A percentile compares a stretch with the other conserved stretches of the same genome.
Evolutionary conservation across 2,113 vertebrate species (phyloP).

Genomic region (Apaloderma vittatum): DNA sequence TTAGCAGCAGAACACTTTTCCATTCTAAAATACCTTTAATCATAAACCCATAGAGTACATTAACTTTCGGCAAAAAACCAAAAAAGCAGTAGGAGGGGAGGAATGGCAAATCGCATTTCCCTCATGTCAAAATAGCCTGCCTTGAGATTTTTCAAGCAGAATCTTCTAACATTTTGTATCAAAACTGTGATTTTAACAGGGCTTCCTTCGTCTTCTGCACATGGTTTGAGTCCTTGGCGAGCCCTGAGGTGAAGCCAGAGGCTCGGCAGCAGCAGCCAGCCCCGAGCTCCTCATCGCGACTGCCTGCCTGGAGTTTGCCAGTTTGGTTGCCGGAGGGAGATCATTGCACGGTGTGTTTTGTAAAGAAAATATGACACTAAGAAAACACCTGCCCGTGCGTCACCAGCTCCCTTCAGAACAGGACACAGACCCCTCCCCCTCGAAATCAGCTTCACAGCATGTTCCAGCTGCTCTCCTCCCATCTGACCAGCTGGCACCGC

Average conservation of each 20-base stretch:
- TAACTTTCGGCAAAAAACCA: not conserved
- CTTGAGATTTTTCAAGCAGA: not conserved
- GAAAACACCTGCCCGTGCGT: constrained; percentile 45
- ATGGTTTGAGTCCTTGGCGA: not conserved
- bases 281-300: not conserved
- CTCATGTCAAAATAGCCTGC: not conserved
- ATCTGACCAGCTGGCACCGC: not conserved
- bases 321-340: constrained; percentile 2
- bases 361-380: constrained; percentile 67
- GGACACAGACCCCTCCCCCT: not conserved
- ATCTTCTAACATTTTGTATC: not conserved
- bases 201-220: not conserved
- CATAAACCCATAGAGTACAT: not conserved
- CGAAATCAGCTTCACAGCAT: not conserved
- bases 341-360: not conserved
- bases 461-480: constrained; percentile 13
- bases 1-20: not conserved
- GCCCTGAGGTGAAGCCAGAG: not conserved
- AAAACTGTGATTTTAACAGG: not conserved
- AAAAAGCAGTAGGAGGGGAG: not conserved
- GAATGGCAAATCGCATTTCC: not conserved
- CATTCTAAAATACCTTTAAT: not conserved
- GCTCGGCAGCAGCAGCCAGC: not conserved
- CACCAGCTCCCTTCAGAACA: not conserved
- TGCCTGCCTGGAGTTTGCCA: not conserved